phyloP scores from a whole-genome alignment of 1,140 invertebrate species.

The Frieseomelitta varia region DNA sequence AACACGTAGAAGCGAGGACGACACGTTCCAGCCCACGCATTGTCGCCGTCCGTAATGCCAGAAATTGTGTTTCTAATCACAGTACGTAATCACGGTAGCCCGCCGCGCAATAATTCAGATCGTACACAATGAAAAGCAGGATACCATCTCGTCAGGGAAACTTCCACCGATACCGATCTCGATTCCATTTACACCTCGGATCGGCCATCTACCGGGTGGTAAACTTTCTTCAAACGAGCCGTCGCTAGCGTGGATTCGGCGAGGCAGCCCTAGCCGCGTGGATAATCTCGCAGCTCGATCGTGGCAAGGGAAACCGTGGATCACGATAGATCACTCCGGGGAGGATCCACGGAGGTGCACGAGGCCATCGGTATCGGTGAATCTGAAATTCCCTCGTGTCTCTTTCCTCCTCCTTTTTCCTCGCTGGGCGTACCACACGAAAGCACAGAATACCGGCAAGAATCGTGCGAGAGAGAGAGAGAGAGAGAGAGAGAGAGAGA shows the following conservation, averaged over 20 bases:
- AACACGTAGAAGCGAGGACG: no score
- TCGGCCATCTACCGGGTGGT: background rate
- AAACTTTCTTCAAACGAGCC: background rate
- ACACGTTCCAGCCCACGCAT: background rate
- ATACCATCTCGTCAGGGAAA: background rate
- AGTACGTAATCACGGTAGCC: background rate
- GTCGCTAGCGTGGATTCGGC: background rate
- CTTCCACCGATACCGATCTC: background rate
- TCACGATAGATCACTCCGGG: constrained; percentile 19
- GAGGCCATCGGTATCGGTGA: background rate
- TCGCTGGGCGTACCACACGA: background rate
- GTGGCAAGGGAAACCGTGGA: background rate
- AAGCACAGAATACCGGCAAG: constrained; percentile 3
- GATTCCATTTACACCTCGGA: background rate
- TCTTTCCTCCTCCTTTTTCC: constrained; percentile 4
- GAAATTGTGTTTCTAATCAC: background rate
- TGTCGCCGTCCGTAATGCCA: no score
- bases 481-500: no score
- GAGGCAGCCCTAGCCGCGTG: background rate
- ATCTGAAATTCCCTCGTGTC: constrained; percentile 14
- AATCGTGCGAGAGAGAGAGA: background rate
- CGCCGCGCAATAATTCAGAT: background rate
- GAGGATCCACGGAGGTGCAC: background rate
- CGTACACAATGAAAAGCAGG: background rate
- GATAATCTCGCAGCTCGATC: background rate